Evolutionary conservation across 1,140 invertebrate species (phyloP).

Genomic region (Bactericera cockerelli): DNA sequence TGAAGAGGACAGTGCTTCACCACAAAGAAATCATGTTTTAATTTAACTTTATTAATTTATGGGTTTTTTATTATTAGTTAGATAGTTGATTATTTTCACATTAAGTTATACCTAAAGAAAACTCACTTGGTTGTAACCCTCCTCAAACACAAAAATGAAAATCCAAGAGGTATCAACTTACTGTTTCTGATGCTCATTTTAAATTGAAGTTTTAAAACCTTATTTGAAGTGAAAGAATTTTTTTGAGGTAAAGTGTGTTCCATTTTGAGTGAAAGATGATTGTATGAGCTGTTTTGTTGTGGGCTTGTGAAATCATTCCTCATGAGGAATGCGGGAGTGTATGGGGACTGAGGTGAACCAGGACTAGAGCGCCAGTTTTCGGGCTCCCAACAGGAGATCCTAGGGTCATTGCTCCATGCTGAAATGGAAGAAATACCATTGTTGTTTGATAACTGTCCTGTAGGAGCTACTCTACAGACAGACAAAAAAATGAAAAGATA

Average conservation of each 20-base stretch:
- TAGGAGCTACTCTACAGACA: too few relatives aligned
- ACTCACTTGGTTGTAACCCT: too few relatives aligned
- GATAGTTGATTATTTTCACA: too few relatives aligned
- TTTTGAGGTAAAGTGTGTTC: neutral
- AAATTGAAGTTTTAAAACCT: conserved; percentile 1
- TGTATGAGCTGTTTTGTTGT: neutral
- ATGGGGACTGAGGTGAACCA: neutral
- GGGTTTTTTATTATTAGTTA: too few relatives aligned
- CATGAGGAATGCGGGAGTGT: neutral
- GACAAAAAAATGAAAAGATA: too few relatives aligned
- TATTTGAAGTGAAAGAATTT: neutral
- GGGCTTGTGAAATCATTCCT: neutral
- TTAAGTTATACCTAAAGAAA: too few relatives aligned
- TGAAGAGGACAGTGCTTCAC: too few relatives aligned
- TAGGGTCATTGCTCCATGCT: conserved; percentile 1
- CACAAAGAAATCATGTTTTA: too few relatives aligned
- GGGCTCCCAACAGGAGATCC: conserved; percentile 1
- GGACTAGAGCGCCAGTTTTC: neutral
- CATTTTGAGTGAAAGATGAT: neutral
- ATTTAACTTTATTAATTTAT: too few relatives aligned
- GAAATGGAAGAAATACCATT: neutral
- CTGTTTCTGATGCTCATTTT: conserved; percentile 7
- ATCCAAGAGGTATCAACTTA: too few relatives aligned
- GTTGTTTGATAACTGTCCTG: too few relatives aligned
- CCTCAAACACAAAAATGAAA: too few relatives aligned